phyloP scores from a whole-genome alignment of 1,140 invertebrate species.

The Aricia agestis region DNA sequence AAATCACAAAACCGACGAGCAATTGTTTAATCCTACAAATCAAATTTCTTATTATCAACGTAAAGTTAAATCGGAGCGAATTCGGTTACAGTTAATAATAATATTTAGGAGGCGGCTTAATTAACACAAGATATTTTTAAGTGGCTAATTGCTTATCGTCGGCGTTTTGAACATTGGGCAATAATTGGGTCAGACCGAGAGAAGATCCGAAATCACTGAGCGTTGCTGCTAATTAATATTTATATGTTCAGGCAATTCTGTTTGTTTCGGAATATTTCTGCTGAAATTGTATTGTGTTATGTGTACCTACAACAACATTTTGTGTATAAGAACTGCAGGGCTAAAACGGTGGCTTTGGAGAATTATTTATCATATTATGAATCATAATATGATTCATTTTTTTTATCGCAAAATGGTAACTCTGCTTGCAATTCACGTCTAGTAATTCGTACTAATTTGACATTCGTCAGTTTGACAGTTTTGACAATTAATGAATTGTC shows the following conservation, averaged over 20 bases:
- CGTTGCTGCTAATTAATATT: background rate
- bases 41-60: background rate
- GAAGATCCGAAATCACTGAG: background rate
- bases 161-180: background rate
- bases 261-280: no score
- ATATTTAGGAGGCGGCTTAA: background rate
- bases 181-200: background rate
- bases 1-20: background rate
- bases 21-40: background rate
- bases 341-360: no score
- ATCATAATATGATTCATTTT: no score
- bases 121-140: constrained; percentile 4
- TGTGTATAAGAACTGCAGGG: no score
- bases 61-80: background rate
- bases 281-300: no score
- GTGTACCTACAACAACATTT: no score
- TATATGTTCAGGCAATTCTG: background rate
- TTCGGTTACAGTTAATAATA: background rate
- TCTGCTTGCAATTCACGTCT: no score
- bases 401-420: no score
- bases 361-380: no score
- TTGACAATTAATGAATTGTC: no score
- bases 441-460: no score
- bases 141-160: background rate
- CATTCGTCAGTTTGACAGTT: no score